phyloP scores from a whole-genome alignment of 2,888 invertebrate genomes.

The Calameuta filiformis region DNA sequence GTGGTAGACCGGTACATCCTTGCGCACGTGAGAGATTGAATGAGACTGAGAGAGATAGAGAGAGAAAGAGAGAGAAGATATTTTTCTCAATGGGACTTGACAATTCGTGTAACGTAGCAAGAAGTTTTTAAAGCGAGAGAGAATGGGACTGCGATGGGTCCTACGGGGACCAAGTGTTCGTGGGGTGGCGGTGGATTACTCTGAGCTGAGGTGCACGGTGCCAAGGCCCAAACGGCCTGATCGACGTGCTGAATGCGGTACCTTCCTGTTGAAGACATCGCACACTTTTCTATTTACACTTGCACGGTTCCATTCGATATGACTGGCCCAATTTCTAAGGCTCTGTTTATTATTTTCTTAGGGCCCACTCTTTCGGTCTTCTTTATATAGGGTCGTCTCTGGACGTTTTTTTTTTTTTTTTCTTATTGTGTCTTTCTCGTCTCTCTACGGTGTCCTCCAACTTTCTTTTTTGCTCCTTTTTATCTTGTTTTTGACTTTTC shows the following conservation, averaged over 20 bases:
- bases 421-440: background rate
- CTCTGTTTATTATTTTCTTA: background rate
- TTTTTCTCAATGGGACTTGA: background rate
- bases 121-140: background rate
- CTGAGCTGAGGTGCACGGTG: conserved; percentile 4
- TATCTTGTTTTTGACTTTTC: background rate
- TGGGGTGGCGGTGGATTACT: conserved; percentile 19
- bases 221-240: conserved; percentile 5
- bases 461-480: background rate
- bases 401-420: background rate
- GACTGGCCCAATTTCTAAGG: background rate
- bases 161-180: conserved; percentile 16
- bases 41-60: background rate
- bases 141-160: background rate
- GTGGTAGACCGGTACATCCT: background rate
- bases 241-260: conserved; percentile 13
- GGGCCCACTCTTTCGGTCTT: background rate
- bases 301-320: background rate
- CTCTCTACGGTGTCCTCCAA: background rate
- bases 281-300: background rate
- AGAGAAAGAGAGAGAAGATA: background rate
- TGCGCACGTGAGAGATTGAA: background rate
- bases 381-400: background rate
- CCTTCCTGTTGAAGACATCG: background rate
- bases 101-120: background rate